Conservation (phyloP, 2,113 vertebrate genomes). For the Macroglossus sobrinus region DNA sequence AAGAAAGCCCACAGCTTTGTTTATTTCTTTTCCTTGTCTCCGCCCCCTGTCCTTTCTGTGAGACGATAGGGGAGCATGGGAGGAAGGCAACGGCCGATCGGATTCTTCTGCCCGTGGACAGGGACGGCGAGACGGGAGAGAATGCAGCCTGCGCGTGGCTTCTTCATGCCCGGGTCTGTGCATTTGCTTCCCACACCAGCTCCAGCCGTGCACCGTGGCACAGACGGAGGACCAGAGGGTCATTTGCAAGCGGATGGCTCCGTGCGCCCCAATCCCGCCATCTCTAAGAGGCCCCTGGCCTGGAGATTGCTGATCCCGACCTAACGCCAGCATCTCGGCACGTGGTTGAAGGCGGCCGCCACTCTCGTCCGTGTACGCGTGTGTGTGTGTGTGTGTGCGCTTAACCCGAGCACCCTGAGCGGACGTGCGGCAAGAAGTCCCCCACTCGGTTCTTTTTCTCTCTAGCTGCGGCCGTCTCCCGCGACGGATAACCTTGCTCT, state of each 20-base stretch:
- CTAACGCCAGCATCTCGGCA: fast-evolving
- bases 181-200: conserved; percentile 44
- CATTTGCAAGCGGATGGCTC: background rate
- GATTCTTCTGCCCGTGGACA: background rate
- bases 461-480: background rate
- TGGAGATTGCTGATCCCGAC: background rate
- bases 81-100: conserved; percentile 18
- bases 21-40: conserved; percentile 6
- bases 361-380: fast-evolving
- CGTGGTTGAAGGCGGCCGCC: background rate
- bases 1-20: conserved; percentile 32
- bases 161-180: conserved; percentile 43
- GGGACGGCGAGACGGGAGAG: background rate
- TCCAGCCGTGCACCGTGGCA: fast-evolving
- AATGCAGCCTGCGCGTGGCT: background rate
- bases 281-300: background rate
- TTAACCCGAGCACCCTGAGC: background rate
- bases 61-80: background rate
- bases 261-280: background rate
- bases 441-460: background rate
- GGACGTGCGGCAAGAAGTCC: background rate
- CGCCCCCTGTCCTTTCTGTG: background rate
- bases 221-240: fast-evolving
- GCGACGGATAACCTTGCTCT: fast-evolving
- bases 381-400: background rate